Conservation (phyloP, 2,113 vertebrate genomes). For the Cryptomyrus ogoouensis region DNA sequence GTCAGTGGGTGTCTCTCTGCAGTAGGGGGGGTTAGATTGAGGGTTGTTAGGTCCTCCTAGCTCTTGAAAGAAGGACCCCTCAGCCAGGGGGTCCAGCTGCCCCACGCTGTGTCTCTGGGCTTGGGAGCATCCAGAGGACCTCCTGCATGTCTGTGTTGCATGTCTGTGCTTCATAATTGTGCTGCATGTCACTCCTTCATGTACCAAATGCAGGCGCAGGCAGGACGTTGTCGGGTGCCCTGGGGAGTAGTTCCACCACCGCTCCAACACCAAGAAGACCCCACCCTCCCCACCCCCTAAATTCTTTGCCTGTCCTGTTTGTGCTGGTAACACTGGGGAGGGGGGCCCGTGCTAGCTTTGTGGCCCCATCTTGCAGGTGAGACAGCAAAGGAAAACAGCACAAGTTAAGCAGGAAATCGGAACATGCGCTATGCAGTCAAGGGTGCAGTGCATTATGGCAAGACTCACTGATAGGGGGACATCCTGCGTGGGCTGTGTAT, state of each 20-base stretch:
- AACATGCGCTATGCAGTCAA: not conserved
- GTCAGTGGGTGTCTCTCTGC: conserved; percentile 2
- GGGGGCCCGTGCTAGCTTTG: not conserved
- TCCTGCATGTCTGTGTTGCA: not conserved
- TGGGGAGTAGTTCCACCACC: not conserved
- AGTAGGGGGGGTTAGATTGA: not conserved
- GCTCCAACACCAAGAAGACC: not conserved
- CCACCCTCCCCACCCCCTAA: not conserved
- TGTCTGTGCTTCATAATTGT: not conserved
- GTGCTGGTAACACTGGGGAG: not conserved
- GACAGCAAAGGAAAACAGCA: not conserved
- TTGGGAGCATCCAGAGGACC: not conserved
- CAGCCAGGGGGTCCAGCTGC: not conserved
- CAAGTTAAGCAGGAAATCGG: not conserved
- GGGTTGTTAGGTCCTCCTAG: not conserved
- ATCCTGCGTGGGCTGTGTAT: not conserved
- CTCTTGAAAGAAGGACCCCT: not conserved
- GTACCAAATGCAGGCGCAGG: not conserved
- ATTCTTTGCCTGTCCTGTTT: not conserved
- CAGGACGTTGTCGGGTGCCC: not conserved
- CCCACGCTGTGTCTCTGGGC: not conserved
- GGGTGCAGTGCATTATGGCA: not conserved
- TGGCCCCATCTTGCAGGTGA: not conserved
- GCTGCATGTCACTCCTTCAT: not conserved
- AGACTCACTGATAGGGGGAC: not conserved